A percentile compares a stretch with the other conserved stretches of the same genome.
phyloP scores from a whole-genome alignment of 2,113 vertebrate genomes.

The Tautogolabrus adspersus region DNA sequence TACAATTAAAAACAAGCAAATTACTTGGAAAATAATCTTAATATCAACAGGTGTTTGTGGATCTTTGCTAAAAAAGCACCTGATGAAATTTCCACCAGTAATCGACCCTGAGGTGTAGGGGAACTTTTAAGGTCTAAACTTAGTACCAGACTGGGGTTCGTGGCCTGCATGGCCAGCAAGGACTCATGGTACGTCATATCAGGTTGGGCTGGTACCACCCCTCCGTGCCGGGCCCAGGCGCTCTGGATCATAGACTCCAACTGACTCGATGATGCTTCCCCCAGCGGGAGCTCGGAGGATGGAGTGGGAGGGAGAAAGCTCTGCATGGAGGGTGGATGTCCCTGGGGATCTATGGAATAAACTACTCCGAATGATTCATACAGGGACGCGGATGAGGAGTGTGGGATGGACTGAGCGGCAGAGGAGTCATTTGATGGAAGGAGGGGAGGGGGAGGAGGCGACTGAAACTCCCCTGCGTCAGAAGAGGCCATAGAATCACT shows the following conservation, averaged over 20 bases:
- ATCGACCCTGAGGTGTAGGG: conserved; percentile 50
- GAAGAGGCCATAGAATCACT: conserved; percentile 96
- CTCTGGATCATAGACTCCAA: conserved; percentile 76
- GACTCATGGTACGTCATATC: conserved; percentile 82
- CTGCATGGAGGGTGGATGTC: conserved; percentile 83
- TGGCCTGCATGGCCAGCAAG: conserved; percentile 79
- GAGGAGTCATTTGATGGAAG: conserved; percentile 72
- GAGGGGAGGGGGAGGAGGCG: conserved; percentile 80
- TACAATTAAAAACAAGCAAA: not conserved
- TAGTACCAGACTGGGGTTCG: conserved; percentile 81
- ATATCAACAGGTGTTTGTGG: not conserved
- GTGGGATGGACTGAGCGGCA: conserved; percentile 83
- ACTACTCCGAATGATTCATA: conserved; percentile 62
- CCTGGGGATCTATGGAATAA: conserved; percentile 66
- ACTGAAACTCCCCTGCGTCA: conserved; percentile 92
- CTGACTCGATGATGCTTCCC: conserved; percentile 62
- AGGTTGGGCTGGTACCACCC: conserved; percentile 71
- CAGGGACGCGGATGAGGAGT: conserved; percentile 55
- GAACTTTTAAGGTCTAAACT: conserved; percentile 60
- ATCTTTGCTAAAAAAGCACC: conserved; percentile 32
- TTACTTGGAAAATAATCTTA: not conserved
- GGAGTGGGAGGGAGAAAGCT: conserved; percentile 79
- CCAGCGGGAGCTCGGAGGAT: conserved; percentile 62
- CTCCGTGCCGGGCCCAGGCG: conserved; percentile 79
- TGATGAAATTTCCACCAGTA: conserved; percentile 46